phyloP scores from a whole-genome alignment of 2,797 vertebrate species.

The Nyctalus aviator region DNA sequence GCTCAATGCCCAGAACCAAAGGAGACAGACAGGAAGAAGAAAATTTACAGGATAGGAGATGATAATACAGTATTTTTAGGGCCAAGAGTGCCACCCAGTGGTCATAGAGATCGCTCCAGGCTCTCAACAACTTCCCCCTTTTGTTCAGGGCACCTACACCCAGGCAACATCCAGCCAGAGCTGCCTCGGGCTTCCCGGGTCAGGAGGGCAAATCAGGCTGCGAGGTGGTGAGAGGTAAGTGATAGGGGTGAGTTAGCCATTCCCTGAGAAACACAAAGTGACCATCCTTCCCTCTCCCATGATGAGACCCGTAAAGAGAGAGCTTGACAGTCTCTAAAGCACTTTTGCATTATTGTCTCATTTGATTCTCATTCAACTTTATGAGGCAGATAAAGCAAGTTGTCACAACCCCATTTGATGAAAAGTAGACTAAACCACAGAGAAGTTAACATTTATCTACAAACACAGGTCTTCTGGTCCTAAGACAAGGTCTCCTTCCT shows the following conservation, averaged over 20 bases:
- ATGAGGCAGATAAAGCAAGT: not conserved
- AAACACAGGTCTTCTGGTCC: not conserved
- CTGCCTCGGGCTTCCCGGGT: not conserved
- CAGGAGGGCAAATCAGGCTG: not conserved
- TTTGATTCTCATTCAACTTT: not conserved
- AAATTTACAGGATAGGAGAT: not conserved
- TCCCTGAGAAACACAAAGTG: not conserved
- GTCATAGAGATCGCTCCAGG: not conserved
- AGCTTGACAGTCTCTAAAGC: not conserved
- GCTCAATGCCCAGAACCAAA: not conserved
- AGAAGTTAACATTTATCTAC: not conserved
- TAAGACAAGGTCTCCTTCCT: not conserved
- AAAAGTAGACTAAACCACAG: not conserved
- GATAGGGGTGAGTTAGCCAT: not conserved
- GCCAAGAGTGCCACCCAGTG: constrained; percentile 73
- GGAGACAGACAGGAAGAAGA: not conserved
- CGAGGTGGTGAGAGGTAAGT: not conserved
- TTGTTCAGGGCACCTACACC: not conserved
- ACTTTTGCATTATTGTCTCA: not conserved
- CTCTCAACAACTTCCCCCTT: not conserved
- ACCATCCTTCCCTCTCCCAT: not conserved
- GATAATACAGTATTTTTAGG: constrained; percentile 41
- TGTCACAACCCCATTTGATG: not conserved
- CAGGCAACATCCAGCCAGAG: not conserved
- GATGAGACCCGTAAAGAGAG: not conserved